Base-by-base conservation (phyloP, 2,797 vertebrate species). In the Oryzias sinensis region DNA sequence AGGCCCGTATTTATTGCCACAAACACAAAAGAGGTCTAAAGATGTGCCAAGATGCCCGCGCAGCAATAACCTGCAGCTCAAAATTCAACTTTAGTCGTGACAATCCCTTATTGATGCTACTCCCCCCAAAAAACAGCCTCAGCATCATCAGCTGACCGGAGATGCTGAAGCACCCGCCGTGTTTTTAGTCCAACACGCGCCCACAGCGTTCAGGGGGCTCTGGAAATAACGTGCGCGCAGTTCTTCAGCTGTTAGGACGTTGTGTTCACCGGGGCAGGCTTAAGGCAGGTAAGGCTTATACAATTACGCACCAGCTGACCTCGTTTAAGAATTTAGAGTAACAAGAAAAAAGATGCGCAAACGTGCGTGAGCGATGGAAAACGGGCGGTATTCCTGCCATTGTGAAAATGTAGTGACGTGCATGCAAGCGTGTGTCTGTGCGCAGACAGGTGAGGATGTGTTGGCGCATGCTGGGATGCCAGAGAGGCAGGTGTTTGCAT, bases 71-170 rank as follows among this genome's bases (percentile, higher is more conserved):
- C 57, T 65, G 52, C 59, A 53, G 60, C 51, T 59, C 33, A 44
- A 59, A 17, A 47, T 78, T 74, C 59, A 54, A 67, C 61, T 75
- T 75, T 54, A 74, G 80, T 87, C 79, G 85, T 88, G 87, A 89
- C 86, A 66, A 65, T 69, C 58, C 63, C 60, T 79, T 67, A 76
- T 84, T 60, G 84, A 89, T 87, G 82, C 86, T 85, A 88, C 66
- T 81, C 62, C 56, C 17, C 62, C 79, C 84, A 87, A 89, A 85
- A 86, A 87, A 74, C 85, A 89, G 56, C 63, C 66, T 66, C 68
- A 68, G 70, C 72, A 49, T 85, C 73, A 52, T 87, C 87, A 87
- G 84, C 87, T 88, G 88, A 86, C 82, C 70, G 68, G 56, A 74
- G 75, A 54, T 76, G 76, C 64, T 7, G 70, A n/a, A 8, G 69